Evolutionary conservation across 2,797 vertebrate species (phyloP), one percentile per base, ranked within the genome.

Genomic region (Lateolabrax maculatus): DNA sequence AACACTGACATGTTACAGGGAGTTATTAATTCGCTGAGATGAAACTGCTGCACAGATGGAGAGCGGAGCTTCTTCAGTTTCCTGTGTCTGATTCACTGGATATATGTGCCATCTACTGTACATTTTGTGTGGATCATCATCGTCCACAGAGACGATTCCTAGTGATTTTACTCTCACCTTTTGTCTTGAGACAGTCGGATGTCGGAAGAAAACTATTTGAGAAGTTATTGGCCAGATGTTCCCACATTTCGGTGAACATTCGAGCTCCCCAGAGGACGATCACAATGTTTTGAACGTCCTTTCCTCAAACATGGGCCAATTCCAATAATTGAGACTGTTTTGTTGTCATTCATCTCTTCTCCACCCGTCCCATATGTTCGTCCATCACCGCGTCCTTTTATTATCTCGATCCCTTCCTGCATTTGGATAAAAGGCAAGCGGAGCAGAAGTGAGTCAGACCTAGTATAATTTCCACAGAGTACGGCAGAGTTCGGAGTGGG

Each of bases 1-100:
- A 77, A 83, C 62, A 3, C 68, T 48, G 69, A 70, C 71, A 43
- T 12, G 9, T 36, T 7, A 46, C 25, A 64, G 25, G 12, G 43
- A 73, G 65, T n/a, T 34, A 57, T 55, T 36, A 18, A 0, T 34
- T 15, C 6, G 25, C 48, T 37, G 15, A 70, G 49, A 13, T 48
- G 34, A 77, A 43, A 48, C 11, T 46, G 56, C 44, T 34, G 4
- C 25, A 48, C 15, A 1, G 18, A 65, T 12, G 15, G 76, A 43
- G 23, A 55, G 62, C 71, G 69, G 31, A 61, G 37, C 57, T 64
- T 44, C 41, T 43, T 62, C 13, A 10, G 15, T 62, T 31, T 52
- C 4, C 68, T 21, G 18, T 65, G 84, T 93, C 77, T 51, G 67
- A 89, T n/a, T 79, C 90, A 92, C 90, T 93, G 91, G 89, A 90